phyloP scores from a whole-genome alignment of 2,113 vertebrate genomes.

The Heterotis niloticus region DNA sequence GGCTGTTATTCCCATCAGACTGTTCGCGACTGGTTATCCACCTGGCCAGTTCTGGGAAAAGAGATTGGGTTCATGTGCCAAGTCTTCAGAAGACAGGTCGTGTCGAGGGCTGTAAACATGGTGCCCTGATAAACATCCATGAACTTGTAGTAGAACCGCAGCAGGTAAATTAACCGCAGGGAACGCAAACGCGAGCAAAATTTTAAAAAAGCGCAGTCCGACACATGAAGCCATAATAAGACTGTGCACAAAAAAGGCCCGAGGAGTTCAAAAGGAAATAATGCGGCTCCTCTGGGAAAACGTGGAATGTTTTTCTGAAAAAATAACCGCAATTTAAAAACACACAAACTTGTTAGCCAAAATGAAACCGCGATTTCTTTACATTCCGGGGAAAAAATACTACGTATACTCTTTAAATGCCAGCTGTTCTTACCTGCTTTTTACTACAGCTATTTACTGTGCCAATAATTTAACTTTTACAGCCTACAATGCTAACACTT shows the following conservation, averaged over 20 bases:
- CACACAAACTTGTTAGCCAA: neutral
- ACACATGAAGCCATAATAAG: neutral
- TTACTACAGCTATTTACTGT: constrained; percentile 12
- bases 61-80: too few species aligned
- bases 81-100: neutral
- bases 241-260: neutral
- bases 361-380: neutral
- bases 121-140: neutral
- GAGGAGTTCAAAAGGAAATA: neutral
- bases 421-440: constrained; percentile 11
- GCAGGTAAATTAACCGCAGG: neutral
- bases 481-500: constrained; percentile 23
- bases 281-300: too few species aligned
- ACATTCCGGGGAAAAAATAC: neutral
- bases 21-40: constrained; percentile 4
- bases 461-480: constrained; percentile 18
- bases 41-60: neutral
- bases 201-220: neutral
- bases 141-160: neutral
- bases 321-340: neutral
- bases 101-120: neutral
- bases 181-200: neutral
- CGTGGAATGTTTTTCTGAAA: too few species aligned
- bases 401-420: neutral
- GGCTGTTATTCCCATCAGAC: constrained; percentile 19